Conservation (phyloP, 2,888 invertebrate genomes). For the Sminthurides aquaticus region DNA sequence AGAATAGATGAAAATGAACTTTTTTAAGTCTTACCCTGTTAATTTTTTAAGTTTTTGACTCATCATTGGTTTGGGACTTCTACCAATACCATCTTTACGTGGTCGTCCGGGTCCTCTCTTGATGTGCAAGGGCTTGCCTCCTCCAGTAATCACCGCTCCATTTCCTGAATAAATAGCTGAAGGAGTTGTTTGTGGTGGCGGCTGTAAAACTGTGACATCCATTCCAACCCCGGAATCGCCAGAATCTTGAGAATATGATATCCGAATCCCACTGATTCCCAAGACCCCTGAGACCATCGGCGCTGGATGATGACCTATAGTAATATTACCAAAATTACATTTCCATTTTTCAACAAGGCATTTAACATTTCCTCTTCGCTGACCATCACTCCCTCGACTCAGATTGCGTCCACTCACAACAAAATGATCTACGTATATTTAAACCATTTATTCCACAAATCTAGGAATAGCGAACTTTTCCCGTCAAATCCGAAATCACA, state of each 20-base stretch:
- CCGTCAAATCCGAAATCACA: no score
- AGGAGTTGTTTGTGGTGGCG: constrained; percentile 22
- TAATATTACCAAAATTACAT: background rate
- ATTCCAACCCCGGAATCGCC: constrained; percentile 16
- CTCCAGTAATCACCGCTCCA: constrained; percentile 31
- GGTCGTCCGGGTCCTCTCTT: constrained; percentile 72
- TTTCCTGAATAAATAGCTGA: background rate
- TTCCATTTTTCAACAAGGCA: background rate
- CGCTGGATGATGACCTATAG: background rate
- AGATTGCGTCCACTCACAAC: no score
- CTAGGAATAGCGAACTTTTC: no score
- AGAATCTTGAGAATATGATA: constrained; percentile 20
- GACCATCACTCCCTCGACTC: no score
- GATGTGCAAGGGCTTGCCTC: constrained; percentile 56
- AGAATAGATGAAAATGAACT: no score
- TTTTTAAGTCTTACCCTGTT: constrained; percentile 18
- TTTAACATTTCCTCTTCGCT: no score
- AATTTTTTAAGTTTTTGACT: constrained; percentile 27
- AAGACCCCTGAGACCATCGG: background rate
- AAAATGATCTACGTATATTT: no score
- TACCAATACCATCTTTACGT: constrained; percentile 59
- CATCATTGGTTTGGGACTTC: constrained; percentile 24
- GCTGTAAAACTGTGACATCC: constrained; percentile 35
- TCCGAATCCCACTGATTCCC: background rate
- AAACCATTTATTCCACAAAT: no score